These are phyloP conservation scores for Agrochola lota DNA, from an alignment of 2,888 invertebrate genomes.

Conservation along the genomic window DNA sequence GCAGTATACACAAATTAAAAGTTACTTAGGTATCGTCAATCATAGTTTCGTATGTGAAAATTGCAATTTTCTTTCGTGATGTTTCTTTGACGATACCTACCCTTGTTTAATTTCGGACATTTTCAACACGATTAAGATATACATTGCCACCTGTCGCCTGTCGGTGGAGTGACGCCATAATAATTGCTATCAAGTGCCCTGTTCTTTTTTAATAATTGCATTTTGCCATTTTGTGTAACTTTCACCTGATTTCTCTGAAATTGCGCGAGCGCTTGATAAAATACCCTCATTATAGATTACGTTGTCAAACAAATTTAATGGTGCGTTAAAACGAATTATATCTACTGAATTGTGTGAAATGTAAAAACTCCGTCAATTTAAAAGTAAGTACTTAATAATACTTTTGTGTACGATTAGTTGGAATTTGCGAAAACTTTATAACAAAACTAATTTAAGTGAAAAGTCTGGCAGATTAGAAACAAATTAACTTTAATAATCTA, in stretches of 20 bases:
- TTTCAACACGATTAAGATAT: not conserved
- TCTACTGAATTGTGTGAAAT: conserved; percentile 19
- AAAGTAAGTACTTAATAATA: not conserved
- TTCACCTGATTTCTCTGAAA: conserved; percentile 65
- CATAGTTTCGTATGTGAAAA: not conserved
- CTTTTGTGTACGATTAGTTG: not conserved
- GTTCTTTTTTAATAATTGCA: conserved; percentile 54
- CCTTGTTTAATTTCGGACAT: not conserved
- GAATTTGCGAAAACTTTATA: not conserved
- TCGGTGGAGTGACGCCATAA: conserved; percentile 5
- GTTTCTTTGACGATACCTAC: not conserved
- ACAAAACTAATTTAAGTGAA: conserved; percentile 5
- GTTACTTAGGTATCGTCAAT: conserved; percentile 1
- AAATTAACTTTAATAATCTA: not conserved
- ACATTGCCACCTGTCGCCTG: not conserved
- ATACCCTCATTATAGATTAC: conserved; percentile 60
- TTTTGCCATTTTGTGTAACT: conserved; percentile 50
- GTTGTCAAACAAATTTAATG: conserved; percentile 53
- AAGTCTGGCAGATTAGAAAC: not conserved
- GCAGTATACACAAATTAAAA: not conserved
- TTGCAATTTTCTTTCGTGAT: not conserved
- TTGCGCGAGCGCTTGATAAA: conserved; percentile 54
- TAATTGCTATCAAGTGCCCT: conserved; percentile 27
- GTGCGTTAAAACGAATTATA: conserved; percentile 47
- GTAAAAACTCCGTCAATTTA: conserved; percentile 12